These are phyloP conservation scores for Netelia virgata DNA, from an alignment of 2,888 invertebrate genomes.

Conservation along the genomic window DNA sequence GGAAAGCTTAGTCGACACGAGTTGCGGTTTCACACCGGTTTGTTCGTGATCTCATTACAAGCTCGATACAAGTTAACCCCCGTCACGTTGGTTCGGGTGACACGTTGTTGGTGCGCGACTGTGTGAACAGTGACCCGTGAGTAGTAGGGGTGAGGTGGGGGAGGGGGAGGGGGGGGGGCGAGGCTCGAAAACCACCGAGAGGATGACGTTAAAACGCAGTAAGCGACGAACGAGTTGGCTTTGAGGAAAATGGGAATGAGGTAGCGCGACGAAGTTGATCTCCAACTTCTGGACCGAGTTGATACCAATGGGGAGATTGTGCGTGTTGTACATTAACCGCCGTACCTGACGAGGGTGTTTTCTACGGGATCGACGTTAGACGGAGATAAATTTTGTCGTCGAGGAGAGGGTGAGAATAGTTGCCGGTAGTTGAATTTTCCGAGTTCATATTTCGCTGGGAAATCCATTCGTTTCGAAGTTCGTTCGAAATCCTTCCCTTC, in stretches of 20 bases:
- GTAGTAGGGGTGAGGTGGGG: background rate
- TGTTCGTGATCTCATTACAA: slow-evolving; percentile 73
- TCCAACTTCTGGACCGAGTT: background rate
- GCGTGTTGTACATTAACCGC: slow-evolving; percentile 30
- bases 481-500: background rate
- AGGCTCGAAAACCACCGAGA: background rate
- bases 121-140: background rate
- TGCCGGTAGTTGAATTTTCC: slow-evolving; percentile 45
- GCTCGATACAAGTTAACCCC: slow-evolving; percentile 72
- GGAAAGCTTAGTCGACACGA: slow-evolving; percentile 56
- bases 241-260: slow-evolving; percentile 9
- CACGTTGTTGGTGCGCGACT: slow-evolving; percentile 23
- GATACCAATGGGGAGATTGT: slow-evolving; percentile 47
- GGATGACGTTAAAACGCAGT: slow-evolving; percentile 59
- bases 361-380: background rate
- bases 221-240: slow-evolving; percentile 48
- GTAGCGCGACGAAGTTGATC: slow-evolving; percentile 31
- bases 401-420: slow-evolving; percentile 47
- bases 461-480: slow-evolving; percentile 1
- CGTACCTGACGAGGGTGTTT: no score
- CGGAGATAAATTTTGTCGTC: slow-evolving; percentile 18
- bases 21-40: slow-evolving; percentile 69
- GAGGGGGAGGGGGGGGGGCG: slow-evolving; percentile 6
- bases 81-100: slow-evolving; percentile 67
- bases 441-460: slow-evolving; percentile 46